Evolutionary conservation across 2,888 invertebrate species (phyloP), one percentile per base, ranked within the genome.

Genomic region (Eilema sororculum): DNA sequence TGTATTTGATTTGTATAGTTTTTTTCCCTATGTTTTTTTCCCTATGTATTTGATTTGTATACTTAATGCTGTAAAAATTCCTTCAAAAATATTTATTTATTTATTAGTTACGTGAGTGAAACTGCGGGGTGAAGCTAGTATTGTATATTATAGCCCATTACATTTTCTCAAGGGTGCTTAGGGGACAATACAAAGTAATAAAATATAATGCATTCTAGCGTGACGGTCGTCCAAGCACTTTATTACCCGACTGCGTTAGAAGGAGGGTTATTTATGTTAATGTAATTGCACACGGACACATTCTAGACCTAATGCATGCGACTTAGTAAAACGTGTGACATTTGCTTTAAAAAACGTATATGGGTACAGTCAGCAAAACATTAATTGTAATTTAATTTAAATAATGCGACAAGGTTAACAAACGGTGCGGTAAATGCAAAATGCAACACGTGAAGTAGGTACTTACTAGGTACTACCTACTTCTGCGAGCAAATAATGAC

Each of bases 171-270:
- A 52, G 52, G n/a, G n/a, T 52, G 9, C 52, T 52, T 8, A 3
- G 20, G 5, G 20, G 46, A 62, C 37, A 59, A 25, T 16, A 12
- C 5, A 24, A 41, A n/a, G 13, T 24, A 41, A 62, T 62, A 20
- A 1, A 41, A 5, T 1, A 4, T 13, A 41, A 41, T 41, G 41
- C 37, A 62, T 10, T 41, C 13, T 80, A 81, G 90, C 90, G 90
- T 90, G 90, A 86, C 86, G 84, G 80, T 77, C 79, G 71, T 41
- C 57, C 41, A 2, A n/a, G 67, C 61, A 68, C 67, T 67, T 71
- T 75, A 78, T 68, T 80, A 28, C 28, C 28, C 28, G 28, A 28
- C 28, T 28, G 28, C 28, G 28, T 5, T 5, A 28, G 28, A 28
- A 28, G 28, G 28, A 28, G 28, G 28, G 28, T 79, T 82, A 28